Base-by-base conservation (phyloP, 2,113 vertebrate genomes). In the Odontesthes bonariensis region DNA sequence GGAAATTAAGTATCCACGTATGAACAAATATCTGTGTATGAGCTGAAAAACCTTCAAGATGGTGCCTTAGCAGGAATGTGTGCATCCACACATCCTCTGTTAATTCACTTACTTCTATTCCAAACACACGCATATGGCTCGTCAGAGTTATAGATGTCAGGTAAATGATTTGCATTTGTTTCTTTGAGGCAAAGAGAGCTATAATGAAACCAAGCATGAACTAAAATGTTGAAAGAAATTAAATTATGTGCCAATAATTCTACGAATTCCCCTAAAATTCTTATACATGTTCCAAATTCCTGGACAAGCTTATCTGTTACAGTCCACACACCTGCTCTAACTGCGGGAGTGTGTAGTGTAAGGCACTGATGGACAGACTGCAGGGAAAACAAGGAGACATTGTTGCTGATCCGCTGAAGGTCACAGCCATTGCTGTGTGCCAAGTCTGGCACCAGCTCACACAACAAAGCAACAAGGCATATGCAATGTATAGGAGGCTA, bases 391-490 rank as follows among this genome's bases (percentile, higher is more conserved):
- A 94, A 92, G 93, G 89, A 93, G 92, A 94, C 91, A 94, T 94
- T 95, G 94, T 95, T 94, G 88, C 91, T 88, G 82, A 92, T 93
- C 85, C 57, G 16, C 73, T 93, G 93, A 95, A 95, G 94, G 94
- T 95, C 94, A 92, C 75, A 62, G 62, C 79, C 82, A 77, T 67
- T 14, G 38, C 56, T 71, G 85, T 40, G 88, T 87, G 94, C 94
- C 94, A 94, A 93, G 88, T 87, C 88, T 92, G 89, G 81, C 92
- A 91, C 79, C 17, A 69, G 85, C 77, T 91, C 88, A 69, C 86
- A 88, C 82, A 92, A 90, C 88, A 89, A 81, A 79, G 77, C 83
- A 88, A 63, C 73, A 14, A 63, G 85, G 79, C 90, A 86, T 82
- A 81, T 83, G 88, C 86, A 89, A 86, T 66, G 84, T 84, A 87